Evolutionary conservation across 2,888 invertebrate species (phyloP).

Genomic region (Pelosia muscerda): DNA sequence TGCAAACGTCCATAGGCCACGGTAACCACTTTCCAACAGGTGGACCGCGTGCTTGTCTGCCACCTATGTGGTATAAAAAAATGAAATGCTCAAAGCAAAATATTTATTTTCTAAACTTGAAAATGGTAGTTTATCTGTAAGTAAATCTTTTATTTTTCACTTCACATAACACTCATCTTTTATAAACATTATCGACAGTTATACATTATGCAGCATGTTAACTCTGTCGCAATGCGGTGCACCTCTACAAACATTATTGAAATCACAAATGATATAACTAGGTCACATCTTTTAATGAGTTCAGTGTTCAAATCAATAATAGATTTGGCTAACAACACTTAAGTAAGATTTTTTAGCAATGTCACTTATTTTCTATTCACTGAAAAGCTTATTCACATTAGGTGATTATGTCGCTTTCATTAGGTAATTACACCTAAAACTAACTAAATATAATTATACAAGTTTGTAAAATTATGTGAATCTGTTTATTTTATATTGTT

Average conservation of each 20-base stretch:
- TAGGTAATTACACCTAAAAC: no score
- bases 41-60: no score
- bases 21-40: no score
- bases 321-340: conserved; percentile 32
- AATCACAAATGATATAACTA: conserved; percentile 63
- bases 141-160: conserved; percentile 2
- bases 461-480: no score
- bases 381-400: no score
- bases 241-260: conserved; percentile 63
- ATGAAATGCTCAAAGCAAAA: no score
- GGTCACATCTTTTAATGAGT: conserved; percentile 57
- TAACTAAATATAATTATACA: no score
- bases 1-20: no score
- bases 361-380: no score
- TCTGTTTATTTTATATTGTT: no score
- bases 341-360: conserved; percentile 19
- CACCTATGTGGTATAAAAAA: no score
- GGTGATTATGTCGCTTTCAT: no score
- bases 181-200: neutral
- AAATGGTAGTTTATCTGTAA: neutral
- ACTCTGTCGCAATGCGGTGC: conserved; percentile 49
- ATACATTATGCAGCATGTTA: conserved; percentile 35
- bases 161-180: neutral
- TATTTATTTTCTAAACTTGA: neutral
- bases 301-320: conserved; percentile 49